Evolutionary conservation across 2,797 vertebrate species (phyloP).

Genomic region (Lithobates sylvaticus): DNA sequence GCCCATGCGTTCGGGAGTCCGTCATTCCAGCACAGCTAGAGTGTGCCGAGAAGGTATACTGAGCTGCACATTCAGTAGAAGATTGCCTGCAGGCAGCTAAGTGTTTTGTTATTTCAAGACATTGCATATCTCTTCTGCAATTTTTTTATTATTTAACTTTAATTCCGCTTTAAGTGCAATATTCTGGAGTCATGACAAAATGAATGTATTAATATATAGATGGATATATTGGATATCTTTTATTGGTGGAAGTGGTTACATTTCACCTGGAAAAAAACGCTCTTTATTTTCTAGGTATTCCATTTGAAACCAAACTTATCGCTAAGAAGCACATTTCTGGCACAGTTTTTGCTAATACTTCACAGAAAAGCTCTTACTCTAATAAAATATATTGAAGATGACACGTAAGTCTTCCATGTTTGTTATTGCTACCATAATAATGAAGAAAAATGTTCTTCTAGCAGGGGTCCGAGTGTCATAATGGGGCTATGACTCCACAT

Average conservation of each 20-base stretch:
- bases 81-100: no score
- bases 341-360: constrained; percentile 93
- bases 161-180: neutral
- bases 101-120: no score
- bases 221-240: neutral
- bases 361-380: constrained; percentile 96
- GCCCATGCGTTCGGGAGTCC: no score
- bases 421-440: neutral
- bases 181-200: neutral
- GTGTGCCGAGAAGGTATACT: no score
- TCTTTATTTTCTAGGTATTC: constrained; percentile 83
- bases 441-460: neutral
- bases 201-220: no score
- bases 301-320: constrained; percentile 92
- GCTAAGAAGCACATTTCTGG: constrained; percentile 90
- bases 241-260: neutral
- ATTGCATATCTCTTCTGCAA: no score
- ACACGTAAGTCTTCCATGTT: constrained; percentile 85
- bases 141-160: no score
- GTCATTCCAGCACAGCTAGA: no score
- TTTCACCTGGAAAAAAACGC: neutral
- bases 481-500: no score
- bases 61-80: no score
- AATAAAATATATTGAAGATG: constrained; percentile 97
- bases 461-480: no score